These are phyloP conservation scores for Alethe diademata DNA, from an alignment of 2,113 vertebrate genomes.

Conservation along the genomic window DNA sequence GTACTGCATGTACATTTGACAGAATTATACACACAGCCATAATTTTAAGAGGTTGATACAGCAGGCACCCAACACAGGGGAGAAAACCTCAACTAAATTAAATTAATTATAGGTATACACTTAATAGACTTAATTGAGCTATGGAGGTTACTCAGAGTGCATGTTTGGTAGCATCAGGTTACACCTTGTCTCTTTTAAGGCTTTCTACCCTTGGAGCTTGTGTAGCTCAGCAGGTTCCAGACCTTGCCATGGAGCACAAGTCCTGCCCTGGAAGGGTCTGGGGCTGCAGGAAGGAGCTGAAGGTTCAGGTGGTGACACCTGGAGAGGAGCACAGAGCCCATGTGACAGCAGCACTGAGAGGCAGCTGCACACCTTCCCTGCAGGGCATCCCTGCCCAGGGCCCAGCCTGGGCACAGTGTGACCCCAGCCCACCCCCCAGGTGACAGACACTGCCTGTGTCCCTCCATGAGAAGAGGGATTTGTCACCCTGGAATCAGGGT, in stretches of 20 bases:
- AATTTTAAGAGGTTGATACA: neutral
- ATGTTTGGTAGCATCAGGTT: neutral
- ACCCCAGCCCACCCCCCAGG: neutral
- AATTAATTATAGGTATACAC: neutral
- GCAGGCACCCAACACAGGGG: neutral
- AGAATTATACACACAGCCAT: neutral
- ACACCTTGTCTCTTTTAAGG: neutral
- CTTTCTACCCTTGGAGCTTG: neutral
- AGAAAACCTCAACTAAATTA: conserved; percentile 22
- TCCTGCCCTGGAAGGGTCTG: neutral
- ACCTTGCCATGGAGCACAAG: neutral
- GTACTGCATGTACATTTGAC: neutral
- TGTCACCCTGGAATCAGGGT: neutral
- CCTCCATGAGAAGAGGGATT: neutral
- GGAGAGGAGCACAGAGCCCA: neutral
- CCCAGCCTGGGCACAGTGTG: neutral
- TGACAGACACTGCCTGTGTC: neutral
- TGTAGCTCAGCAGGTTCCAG: neutral
- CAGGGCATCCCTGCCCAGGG: neutral
- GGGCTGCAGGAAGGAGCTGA: neutral
- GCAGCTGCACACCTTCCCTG: neutral
- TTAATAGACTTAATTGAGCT: neutral
- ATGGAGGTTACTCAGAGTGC: neutral
- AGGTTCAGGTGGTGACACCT: neutral
- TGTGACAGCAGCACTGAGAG: neutral